Evolutionary conservation across 2,888 invertebrate genomes (phyloP), one percentile per base, ranked within the genome.

Genomic region (Calliphora vomitoria): DNA sequence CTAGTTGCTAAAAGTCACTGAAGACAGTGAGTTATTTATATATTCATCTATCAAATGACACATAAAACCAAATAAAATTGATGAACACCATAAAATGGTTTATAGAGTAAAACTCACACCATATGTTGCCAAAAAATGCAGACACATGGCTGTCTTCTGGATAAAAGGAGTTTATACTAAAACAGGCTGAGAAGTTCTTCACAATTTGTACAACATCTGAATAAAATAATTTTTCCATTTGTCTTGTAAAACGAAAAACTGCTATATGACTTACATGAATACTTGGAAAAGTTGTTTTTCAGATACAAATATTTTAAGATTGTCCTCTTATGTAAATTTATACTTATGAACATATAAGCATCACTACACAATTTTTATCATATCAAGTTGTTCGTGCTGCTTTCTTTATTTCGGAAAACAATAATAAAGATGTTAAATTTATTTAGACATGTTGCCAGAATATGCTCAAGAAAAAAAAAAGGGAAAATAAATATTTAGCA

Each of bases 351-450:
- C 25, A 4, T 25, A 11, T 25, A 3, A 15, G 13, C 13, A 11
- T 25, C 4, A 11, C 58, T 18, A 58, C 1, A 25, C 11, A 20
- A 58, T 10, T 58, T 58, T 4, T 25, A 58, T 58, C 50, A 50
- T n/a, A n/a, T 50, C 15, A 50, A 18, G 18, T 15, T 50, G 15
- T 53, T 71, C 13, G 11, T 50, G 8, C 8, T 38, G 20, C 41
- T 44, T 15, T 44, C 41, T 15, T 25, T 20, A 53, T 18, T 47
- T 41, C 55, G 50, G 72, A 8, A 72, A 72, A 72, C 38, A 72
- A 72, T 72, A 53, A 72, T 72, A 38, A 74, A 74, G 60, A 44
- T 31, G 47, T 74, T 74, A 44, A 74, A 15, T 74, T 74, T 74
- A 25, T 60, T 72, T 47, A 60, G 31, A 60, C 53, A 71, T 44